Conservation (phyloP, 2,113 vertebrate species). For the Hoplias malabaricus region DNA sequence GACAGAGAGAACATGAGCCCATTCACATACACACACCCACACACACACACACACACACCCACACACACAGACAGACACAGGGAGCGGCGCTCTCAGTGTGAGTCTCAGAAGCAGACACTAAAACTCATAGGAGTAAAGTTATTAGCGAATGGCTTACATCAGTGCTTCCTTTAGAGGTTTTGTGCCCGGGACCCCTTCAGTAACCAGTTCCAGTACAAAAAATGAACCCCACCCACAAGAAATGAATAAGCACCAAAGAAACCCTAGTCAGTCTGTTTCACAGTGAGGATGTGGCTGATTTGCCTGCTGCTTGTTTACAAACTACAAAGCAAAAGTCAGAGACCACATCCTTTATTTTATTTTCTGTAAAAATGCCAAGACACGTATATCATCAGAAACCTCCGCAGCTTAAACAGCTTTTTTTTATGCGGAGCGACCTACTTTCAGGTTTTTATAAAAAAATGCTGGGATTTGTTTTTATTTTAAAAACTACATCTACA, state of each 20-base stretch:
- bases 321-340: too few species aligned
- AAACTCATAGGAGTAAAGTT: conserved; percentile 15
- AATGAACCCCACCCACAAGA: conserved; percentile 15
- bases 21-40: conserved; percentile 11
- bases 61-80: neutral
- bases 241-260: neutral
- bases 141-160: conserved; percentile 21
- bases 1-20: neutral
- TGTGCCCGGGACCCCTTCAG: neutral
- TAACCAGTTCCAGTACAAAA: neutral
- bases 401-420: too few species aligned
- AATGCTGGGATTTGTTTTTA: too few species aligned
- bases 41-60: neutral
- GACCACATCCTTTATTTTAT: too few species aligned
- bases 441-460: too few species aligned
- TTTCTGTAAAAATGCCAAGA: too few species aligned
- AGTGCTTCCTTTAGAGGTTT: conserved; percentile 5
- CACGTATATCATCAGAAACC: too few species aligned
- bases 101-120: conserved; percentile 1
- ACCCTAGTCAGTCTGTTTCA: neutral
- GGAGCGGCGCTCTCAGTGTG: neutral
- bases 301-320: too few species aligned
- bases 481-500: too few species aligned
- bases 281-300: neutral
- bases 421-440: too few species aligned